These are phyloP conservation scores for Sebastes aleutianus DNA, from an alignment of 2,797 vertebrate genomes.

Conservation along the genomic window DNA sequence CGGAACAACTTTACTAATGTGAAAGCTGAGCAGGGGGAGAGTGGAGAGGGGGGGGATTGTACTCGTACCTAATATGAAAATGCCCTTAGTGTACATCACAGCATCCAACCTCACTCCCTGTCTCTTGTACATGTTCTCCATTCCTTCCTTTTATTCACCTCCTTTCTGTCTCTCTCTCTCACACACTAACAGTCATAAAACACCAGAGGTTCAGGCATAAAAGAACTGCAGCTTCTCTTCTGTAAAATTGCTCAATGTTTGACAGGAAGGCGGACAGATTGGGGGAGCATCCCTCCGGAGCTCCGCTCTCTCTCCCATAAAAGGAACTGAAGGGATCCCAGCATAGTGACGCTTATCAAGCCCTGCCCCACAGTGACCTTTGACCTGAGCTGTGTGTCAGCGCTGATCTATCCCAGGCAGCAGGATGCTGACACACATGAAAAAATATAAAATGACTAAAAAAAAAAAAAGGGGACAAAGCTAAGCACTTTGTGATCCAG, in stretches of 20 bases:
- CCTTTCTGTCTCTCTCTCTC: neutral
- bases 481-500: conserved; percentile 17
- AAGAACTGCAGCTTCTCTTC: conserved; percentile 50
- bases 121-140: neutral
- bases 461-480: neutral
- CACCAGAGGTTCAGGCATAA: conserved; percentile 19
- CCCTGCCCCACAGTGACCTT: conserved; percentile 40
- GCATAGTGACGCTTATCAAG: conserved; percentile 40
- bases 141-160: neutral
- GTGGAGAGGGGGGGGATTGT: no score
- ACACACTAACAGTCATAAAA: conserved; percentile 37
- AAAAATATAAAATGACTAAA: conserved; percentile 1
- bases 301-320: conserved; percentile 49
- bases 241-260: conserved; percentile 31
- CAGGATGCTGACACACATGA: conserved; percentile 58
- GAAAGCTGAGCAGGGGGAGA: no score
- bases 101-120: neutral
- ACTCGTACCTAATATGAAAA: no score
- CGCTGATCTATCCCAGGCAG: conserved; percentile 60
- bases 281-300: conserved; percentile 45
- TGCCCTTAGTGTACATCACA: neutral
- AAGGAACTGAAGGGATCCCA: conserved; percentile 54
- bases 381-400: conserved; percentile 47
- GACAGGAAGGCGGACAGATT: conserved; percentile 54
- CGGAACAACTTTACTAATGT: no score